Conservation (phyloP, 2,797 vertebrate species). For the Anas acuta region DNA sequence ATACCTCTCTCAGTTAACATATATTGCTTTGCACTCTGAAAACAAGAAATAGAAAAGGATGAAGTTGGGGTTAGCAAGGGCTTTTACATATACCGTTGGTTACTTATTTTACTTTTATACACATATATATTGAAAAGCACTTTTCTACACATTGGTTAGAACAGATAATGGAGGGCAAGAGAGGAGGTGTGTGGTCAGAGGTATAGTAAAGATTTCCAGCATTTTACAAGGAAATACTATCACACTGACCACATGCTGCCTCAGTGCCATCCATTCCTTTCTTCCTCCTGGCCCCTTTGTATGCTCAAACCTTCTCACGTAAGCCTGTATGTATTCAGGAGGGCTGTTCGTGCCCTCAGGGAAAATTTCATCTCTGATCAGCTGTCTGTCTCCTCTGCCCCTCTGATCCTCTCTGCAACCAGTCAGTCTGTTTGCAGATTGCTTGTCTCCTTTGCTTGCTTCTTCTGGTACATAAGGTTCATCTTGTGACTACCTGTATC, state of each 20-base stretch:
- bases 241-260: background rate
- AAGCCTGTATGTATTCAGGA: background rate
- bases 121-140: background rate
- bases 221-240: background rate
- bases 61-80: background rate
- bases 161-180: background rate
- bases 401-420: background rate
- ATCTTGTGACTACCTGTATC: background rate
- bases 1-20: background rate
- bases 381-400: constrained; percentile 13
- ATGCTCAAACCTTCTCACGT: background rate
- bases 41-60: background rate
- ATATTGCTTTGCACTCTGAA: background rate
- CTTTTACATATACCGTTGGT: background rate
- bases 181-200: background rate
- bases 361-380: constrained; percentile 30
- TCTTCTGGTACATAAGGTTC: background rate
- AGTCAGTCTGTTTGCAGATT: background rate
- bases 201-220: background rate
- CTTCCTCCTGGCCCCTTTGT: background rate
- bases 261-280: background rate
- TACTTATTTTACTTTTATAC: background rate
- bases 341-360: background rate
- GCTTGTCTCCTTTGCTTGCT: background rate
- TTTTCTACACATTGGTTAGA: background rate